A percentile compares a stretch with the other conserved stretches of the same genome.
phyloP scores from a whole-genome alignment of 2,113 vertebrate species.

The Oostethus manadensis region DNA sequence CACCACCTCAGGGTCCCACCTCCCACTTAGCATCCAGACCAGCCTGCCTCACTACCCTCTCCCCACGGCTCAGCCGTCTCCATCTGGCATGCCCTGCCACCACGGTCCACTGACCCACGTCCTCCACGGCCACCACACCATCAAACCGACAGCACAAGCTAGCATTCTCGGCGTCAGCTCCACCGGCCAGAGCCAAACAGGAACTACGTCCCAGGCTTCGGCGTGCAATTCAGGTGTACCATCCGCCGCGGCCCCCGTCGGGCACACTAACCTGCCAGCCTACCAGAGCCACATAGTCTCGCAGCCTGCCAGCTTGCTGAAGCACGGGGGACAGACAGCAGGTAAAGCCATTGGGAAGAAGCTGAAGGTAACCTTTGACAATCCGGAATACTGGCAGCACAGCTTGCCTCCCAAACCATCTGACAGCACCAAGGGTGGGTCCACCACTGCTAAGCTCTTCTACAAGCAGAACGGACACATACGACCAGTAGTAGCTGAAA shows the following conservation, averaged over 20 bases:
- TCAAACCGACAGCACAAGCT: constrained; percentile 50
- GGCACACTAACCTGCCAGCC: constrained; percentile 57
- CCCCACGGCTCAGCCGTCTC: constrained; percentile 50
- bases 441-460: constrained; percentile 90
- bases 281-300: constrained; percentile 56
- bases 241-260: constrained; percentile 41
- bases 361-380: constrained; percentile 94
- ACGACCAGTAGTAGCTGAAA: constrained; percentile 88
- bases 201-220: constrained; percentile 47
- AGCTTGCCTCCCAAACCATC: constrained; percentile 86
- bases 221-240: constrained; percentile 40
- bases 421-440: constrained; percentile 76
- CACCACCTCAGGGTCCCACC: constrained; percentile 50
- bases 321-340: constrained; percentile 56
- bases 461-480: constrained; percentile 94
- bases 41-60: constrained; percentile 65
- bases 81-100: constrained; percentile 56
- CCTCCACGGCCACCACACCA: constrained; percentile 47
- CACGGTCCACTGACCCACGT: constrained; percentile 57
- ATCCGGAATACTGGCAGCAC: constrained; percentile 98
- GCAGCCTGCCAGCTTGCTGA: constrained; percentile 62
- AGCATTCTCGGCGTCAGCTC: constrained; percentile 34
- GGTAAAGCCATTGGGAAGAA: constrained; percentile 76
- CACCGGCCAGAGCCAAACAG: constrained; percentile 45
- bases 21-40: constrained; percentile 62